Percentiles rank a stretch among this genome's conserved stretches.
phyloP scores from a whole-genome alignment of 2,113 vertebrate species.

The Gavialis gangeticus region DNA sequence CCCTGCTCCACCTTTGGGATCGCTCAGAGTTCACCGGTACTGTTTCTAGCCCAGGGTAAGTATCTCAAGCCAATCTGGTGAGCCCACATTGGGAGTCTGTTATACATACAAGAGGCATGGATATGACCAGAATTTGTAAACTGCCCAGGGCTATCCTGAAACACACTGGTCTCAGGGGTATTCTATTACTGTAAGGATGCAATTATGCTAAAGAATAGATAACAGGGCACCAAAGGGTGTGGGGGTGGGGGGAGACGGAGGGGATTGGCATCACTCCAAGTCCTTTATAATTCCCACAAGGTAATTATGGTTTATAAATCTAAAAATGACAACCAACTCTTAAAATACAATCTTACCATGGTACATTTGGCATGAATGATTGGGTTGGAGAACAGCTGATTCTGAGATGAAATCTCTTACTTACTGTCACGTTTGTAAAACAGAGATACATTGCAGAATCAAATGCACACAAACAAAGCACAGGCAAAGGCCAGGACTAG shows the following conservation, averaged over 20 bases:
- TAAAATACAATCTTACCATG: neutral
- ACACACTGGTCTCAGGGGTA: neutral
- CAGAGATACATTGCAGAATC: neutral
- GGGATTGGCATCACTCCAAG: neutral
- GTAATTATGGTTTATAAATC: neutral
- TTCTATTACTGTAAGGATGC: neutral
- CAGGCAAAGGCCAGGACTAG: neutral
- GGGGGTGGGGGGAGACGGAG: neutral
- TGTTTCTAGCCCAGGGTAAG: too few species aligned
- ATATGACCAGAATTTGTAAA: neutral
- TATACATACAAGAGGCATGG: neutral
- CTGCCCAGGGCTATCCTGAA: neutral
- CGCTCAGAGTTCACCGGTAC: too few species aligned
- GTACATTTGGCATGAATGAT: neutral
- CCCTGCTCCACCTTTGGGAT: too few species aligned
- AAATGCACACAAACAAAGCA: neutral
- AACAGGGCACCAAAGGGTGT: neutral
- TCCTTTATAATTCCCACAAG: neutral
- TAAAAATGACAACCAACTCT: neutral
- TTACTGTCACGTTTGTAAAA: neutral
- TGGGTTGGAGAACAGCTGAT: neutral
- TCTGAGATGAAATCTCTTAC: neutral
- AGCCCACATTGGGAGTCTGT: too few species aligned
- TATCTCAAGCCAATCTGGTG: too few species aligned
- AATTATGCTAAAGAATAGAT: conserved; percentile 19